A percentile compares a stretch with the other conserved stretches of the same genome.
phyloP scores from a whole-genome alignment of 30 jellyfish, hydroid and myxozoan species.

The Catostylus mosaicus region DNA sequence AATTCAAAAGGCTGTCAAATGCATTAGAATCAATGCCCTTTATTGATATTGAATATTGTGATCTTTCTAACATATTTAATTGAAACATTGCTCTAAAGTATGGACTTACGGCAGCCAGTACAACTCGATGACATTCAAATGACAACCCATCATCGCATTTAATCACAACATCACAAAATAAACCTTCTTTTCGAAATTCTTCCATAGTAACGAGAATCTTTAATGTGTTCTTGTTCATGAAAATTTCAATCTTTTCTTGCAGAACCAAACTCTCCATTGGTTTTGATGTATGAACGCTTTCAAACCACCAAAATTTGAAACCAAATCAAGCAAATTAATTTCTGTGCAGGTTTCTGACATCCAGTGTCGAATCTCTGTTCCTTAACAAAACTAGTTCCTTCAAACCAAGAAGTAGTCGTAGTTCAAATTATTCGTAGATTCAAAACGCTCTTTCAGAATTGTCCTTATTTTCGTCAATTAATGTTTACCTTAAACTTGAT shows the following conservation, averaged over 20 bases:
- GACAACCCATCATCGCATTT: conserved; percentile 72
- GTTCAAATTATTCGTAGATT: too few relatives aligned
- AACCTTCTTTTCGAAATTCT: conserved; percentile 55
- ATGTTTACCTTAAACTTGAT: too few relatives aligned
- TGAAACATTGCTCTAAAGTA: conserved; percentile 85
- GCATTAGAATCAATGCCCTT: conserved; percentile 68
- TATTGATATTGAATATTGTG: conserved; percentile 40
- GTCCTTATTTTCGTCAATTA: background rate
- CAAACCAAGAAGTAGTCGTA: too few relatives aligned
- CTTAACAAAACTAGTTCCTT: too few relatives aligned
- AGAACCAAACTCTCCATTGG: conserved; percentile 11
- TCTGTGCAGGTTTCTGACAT: background rate
- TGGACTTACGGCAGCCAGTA: conserved; percentile 83
- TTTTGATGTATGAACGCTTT: background rate
- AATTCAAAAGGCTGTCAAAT: conserved; percentile 35
- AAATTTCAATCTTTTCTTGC: background rate
- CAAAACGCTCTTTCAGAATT: background rate
- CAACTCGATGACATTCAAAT: conserved; percentile 73
- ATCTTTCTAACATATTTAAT: conserved; percentile 67
- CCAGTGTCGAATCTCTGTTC: too few relatives aligned
- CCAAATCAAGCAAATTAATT: too few relatives aligned
- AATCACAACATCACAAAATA: conserved; percentile 67
- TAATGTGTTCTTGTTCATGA: background rate
- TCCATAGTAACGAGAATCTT: conserved; percentile 35
- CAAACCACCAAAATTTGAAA: too few relatives aligned